Base-by-base conservation (phyloP, 2,888 invertebrate genomes). In the Cheilosia variabilis region DNA sequence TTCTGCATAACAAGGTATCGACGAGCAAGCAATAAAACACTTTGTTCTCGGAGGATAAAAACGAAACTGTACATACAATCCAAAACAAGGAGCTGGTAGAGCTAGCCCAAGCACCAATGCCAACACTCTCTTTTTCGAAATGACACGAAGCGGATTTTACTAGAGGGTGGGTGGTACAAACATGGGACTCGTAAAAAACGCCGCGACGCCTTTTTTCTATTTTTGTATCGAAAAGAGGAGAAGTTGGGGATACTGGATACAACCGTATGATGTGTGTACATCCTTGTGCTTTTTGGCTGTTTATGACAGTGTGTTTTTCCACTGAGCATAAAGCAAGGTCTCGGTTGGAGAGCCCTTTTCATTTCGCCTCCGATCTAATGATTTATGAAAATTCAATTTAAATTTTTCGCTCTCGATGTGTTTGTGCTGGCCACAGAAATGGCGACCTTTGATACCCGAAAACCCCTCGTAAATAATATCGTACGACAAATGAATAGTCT, bases 1-100 rank as follows among this genome's bases (percentile, higher is more conserved):
- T 79, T 75, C 60, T 71, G 58, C 79, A 69, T 84, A 79, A 84
- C 79, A 75, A 84, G 69, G 75, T 75, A 79, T 75, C 66, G 65
- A 84, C 75, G 55, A 75, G 60, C 75, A 75, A 66, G 71, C 80
- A 75, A 84, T 80, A 84, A 84, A 84, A 84, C 79, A 79, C 79
- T 79, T 80, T 76, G 75, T 79, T 75, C 9, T 79, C 15, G 19
- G 15, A 34, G 41, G 71, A 69, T 75, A 79, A 69, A 82, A 71
- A 66, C 60, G 75, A 84, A 55, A 22, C 57, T 34, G 0, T 53
- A 37, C 31, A 43, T n/a, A 31, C n/a, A 57, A 57, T 47, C 41
- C 43, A 55, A 22, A 22, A 73, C 41, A 37, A 43, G 47, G 66
- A 63, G 47, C 27, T 41, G 53, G 13, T 15, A 19, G 19, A 19